Evolutionary conservation across 1,140 invertebrate genomes (phyloP).

Genomic region (Micrasema minimum): DNA sequence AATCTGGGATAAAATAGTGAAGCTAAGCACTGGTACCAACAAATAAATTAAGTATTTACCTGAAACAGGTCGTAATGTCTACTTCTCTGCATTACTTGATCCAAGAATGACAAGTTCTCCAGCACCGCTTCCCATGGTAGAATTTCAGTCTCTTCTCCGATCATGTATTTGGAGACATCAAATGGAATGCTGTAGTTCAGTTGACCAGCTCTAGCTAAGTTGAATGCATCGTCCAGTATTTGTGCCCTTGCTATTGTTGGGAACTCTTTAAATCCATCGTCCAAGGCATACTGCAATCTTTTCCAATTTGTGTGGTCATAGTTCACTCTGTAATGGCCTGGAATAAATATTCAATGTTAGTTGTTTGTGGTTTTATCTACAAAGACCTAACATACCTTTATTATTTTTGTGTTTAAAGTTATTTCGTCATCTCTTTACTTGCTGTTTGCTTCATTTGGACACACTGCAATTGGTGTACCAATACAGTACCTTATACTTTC

Average conservation of each 20-base stretch:
- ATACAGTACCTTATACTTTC: no score
- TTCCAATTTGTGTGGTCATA: slow-evolving; percentile 64
- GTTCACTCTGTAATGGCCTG: slow-evolving; percentile 66
- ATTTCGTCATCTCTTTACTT: no score
- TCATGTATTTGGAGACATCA: slow-evolving; percentile 71
- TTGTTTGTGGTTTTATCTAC: no score
- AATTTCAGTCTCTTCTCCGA: slow-evolving; percentile 68
- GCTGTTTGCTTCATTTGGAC: no score
- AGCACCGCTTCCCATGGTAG: slow-evolving; percentile 70
- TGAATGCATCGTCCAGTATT: slow-evolving; percentile 85
- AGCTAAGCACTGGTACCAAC: no score
- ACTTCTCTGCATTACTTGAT: slow-evolving; percentile 57
- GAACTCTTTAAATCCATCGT: slow-evolving; percentile 58
- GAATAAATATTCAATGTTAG: background rate
- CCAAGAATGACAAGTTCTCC: slow-evolving; percentile 65
- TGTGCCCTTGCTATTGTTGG: slow-evolving; percentile 77
- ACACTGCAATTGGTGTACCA: no score
- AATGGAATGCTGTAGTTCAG: slow-evolving; percentile 72
- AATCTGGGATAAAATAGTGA: no score
- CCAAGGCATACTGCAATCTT: slow-evolving; percentile 35
- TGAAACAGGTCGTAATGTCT: slow-evolving; percentile 60
- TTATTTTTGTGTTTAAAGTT: no score
- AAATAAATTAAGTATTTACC: no score
- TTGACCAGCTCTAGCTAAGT: slow-evolving; percentile 73
- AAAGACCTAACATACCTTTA: no score